Conservation (phyloP, 2,113 vertebrate species). For the Rostratula benghalensis region DNA sequence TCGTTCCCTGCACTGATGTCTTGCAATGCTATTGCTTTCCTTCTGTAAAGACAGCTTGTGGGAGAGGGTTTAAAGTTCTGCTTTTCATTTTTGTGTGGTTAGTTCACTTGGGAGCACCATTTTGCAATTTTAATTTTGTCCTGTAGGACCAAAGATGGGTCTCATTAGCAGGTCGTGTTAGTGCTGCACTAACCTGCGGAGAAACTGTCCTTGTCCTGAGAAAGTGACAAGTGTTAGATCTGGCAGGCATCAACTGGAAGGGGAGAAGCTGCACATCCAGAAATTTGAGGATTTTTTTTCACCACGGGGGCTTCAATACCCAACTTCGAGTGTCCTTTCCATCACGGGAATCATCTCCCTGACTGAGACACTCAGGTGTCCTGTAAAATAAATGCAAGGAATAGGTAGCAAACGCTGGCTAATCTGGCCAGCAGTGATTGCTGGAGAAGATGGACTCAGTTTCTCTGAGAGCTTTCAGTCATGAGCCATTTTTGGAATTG, state of each 20-base stretch:
- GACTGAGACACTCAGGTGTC: neutral
- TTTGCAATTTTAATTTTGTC: neutral
- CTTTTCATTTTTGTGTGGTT: neutral
- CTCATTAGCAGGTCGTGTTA: neutral
- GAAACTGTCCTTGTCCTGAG: neutral
- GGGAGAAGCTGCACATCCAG: neutral
- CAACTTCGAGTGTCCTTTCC: neutral
- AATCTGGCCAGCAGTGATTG: neutral
- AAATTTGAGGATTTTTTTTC: neutral
- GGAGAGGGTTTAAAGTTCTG: neutral
- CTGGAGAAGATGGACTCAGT: neutral
- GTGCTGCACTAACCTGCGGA: neutral
- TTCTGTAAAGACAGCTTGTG: neutral
- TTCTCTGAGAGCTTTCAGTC: neutral
- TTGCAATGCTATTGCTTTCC: neutral
- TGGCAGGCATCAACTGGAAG: neutral
- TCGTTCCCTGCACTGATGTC: too few relatives aligned
- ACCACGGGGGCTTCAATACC: neutral
- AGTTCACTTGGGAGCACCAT: neutral
- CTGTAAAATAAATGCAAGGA: neutral
- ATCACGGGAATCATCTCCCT: neutral
- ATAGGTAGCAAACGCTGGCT: neutral
- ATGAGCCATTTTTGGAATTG: neutral
- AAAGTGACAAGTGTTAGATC: rapidly evolving
- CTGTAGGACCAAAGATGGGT: neutral